A percentile compares a stretch with the other conserved stretches of the same genome.
Evolutionary conservation across 2,888 invertebrate genomes (phyloP).

Genomic region (Melikaiella ostensackeni): DNA sequence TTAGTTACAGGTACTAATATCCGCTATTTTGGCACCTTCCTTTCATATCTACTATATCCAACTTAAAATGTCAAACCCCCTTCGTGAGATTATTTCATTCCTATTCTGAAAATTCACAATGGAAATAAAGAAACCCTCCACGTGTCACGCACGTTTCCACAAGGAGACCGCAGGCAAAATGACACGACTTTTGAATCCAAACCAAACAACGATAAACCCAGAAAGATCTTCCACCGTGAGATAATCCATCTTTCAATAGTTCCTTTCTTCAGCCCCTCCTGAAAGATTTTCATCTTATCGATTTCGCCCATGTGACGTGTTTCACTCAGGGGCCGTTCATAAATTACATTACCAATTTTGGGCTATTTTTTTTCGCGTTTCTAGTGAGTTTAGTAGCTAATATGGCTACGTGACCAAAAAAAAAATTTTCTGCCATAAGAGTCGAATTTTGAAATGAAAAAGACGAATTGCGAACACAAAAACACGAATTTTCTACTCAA

Average conservation of each 20-base stretch:
- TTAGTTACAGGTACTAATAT: neutral
- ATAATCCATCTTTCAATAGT: neutral
- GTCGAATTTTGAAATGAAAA: too few species aligned
- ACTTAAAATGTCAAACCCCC: neutral
- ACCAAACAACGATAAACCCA: slow-evolving; percentile 16
- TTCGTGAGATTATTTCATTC: neutral
- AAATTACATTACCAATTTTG: too few species aligned
- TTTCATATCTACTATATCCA: neutral
- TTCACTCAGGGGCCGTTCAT: too few species aligned
- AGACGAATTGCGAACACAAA: too few species aligned
- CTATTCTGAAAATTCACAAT: neutral
- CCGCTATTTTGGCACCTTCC: neutral
- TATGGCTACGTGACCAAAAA: too few species aligned
- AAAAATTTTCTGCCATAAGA: too few species aligned
- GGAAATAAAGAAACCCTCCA: slow-evolving; percentile 1
- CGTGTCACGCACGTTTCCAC: slow-evolving; percentile 26
- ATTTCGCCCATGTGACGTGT: slow-evolving; percentile 53
- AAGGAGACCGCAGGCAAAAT: slow-evolving; percentile 20
- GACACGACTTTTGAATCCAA: slow-evolving; percentile 18
- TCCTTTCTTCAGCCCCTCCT: slow-evolving; percentile 38
- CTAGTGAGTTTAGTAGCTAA: too few species aligned
- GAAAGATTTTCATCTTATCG: slow-evolving; percentile 42
- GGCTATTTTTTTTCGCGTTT: too few species aligned
- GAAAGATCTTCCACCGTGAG: neutral
- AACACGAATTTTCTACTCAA: too few species aligned